Evolutionary conservation across 2,113 vertebrate species (phyloP).

Genomic region (Prochilodus magdalenae): DNA sequence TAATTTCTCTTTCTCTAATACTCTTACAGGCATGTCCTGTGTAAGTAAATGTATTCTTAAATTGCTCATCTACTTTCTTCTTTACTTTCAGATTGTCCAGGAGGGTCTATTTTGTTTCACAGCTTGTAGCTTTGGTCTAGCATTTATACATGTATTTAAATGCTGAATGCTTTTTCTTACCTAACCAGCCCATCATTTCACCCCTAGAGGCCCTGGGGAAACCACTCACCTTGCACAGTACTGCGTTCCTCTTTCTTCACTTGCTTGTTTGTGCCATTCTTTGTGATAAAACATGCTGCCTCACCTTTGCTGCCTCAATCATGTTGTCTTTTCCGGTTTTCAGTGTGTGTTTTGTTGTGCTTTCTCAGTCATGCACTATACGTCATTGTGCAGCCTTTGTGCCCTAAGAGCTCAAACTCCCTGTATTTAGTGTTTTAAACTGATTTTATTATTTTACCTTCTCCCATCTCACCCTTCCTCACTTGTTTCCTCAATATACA

Average conservation of each 20-base stretch:
- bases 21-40: constrained; percentile 3
- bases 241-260: neutral
- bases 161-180: constrained; percentile 17
- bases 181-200: constrained; percentile 17
- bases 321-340: constrained; percentile 9
- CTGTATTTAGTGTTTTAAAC: neutral
- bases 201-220: constrained; percentile 14
- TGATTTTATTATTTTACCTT: neutral
- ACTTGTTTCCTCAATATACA: neutral
- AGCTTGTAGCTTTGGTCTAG: neutral
- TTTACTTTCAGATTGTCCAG: constrained; percentile 2
- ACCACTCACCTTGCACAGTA: neutral
- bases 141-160: neutral
- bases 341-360: constrained; percentile 13
- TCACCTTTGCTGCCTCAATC: too few species aligned
- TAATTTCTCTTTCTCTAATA: neutral
- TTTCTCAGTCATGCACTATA: neutral
- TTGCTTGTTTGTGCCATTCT: neutral
- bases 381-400: neutral
- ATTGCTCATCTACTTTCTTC: constrained; percentile 19
- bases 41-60: neutral
- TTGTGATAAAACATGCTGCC: neutral
- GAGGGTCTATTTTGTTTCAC: constrained; percentile 18
- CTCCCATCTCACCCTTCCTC: neutral
- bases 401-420: neutral